Percentiles rank a stretch among this genome's conserved stretches.
Conservation (phyloP, 2,113 vertebrate genomes). For the Myotis brandtii region DNA sequence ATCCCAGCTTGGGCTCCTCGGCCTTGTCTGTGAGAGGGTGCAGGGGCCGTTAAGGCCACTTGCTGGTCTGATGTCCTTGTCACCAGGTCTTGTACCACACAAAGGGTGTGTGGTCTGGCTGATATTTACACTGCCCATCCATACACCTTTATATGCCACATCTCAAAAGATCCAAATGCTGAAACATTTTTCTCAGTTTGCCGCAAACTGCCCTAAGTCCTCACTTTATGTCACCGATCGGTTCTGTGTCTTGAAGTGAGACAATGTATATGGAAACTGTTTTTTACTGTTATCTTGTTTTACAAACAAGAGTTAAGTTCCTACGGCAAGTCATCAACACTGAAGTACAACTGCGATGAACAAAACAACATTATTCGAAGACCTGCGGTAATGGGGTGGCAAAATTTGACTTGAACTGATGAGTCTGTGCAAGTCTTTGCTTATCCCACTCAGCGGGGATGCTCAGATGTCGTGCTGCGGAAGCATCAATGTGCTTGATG, state of each 20-base stretch:
- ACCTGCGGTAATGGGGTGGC: too few species aligned
- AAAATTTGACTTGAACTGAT: neutral
- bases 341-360: neutral
- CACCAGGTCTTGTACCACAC: neutral
- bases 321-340: neutral
- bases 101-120: neutral
- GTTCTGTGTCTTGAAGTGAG: neutral
- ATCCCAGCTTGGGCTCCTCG: neutral
- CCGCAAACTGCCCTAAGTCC: too few species aligned
- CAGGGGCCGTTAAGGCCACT: too few species aligned
- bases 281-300: neutral
- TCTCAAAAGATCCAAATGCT: neutral
- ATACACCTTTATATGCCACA: neutral
- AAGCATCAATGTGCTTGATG: rapidly evolving
- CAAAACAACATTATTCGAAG: neutral
- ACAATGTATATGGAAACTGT: neutral
- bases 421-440: neutral
- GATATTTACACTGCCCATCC: rapidly evolving
- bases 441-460: too few species aligned
- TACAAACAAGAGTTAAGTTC: neutral
- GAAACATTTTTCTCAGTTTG: neutral
- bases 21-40: neutral
- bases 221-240: too few species aligned
- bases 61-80: too few species aligned
- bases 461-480: neutral